Evolutionary conservation across 1,140 invertebrate species (phyloP), one percentile per base, ranked within the genome.

Genomic region (Himalopsyche phryganea): DNA sequence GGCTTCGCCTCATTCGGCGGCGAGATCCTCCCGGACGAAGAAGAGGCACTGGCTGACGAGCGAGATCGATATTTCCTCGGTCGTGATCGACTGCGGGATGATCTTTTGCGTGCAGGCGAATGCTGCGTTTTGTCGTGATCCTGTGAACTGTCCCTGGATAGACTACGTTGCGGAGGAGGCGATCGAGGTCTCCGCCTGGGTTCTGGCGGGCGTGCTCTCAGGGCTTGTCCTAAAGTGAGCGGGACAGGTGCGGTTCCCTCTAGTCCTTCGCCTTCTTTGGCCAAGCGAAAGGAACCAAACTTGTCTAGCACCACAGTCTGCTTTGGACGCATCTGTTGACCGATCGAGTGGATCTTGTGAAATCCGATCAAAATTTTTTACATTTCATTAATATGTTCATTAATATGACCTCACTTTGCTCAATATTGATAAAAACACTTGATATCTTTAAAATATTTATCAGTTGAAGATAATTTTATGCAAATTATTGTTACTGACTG

Each of bases 201-300:
- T 55, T 80, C 79, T 4, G 78, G 76, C 4, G 76, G 74, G n/a
- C 68, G 65, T 42, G 72, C 69, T 13, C 71, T 71, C 23, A 72
- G 71, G 46, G 72, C 73, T 41, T 56, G 52, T 56, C 62, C 58
- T 36, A 68, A 66, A 11, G 68, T 68, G 41, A 66, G 60, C 46
- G 66, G 68, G 56, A 65, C 66, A 50, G 68, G 48, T 6, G 45
- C n/a, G 47, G 45, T 62, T 63, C 14, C 63, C 6, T 4, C 69
- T 68, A 18, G 71, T 78, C 71, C 58, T 70, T 82, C 73, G 65
- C 74, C 71, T 28, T 81, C 78, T 66, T 80, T 66, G 14, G 80
- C 72, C 44, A 85, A 63, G 0, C 83, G 78, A 69, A 85, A 80
- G 50, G 83, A 80, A 2, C 85, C 85, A 63, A 87, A 84, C 70